Evolutionary conservation across 2,888 invertebrate species (phyloP), one percentile per base, ranked within the genome.

Genomic region (Tipula confusa): DNA sequence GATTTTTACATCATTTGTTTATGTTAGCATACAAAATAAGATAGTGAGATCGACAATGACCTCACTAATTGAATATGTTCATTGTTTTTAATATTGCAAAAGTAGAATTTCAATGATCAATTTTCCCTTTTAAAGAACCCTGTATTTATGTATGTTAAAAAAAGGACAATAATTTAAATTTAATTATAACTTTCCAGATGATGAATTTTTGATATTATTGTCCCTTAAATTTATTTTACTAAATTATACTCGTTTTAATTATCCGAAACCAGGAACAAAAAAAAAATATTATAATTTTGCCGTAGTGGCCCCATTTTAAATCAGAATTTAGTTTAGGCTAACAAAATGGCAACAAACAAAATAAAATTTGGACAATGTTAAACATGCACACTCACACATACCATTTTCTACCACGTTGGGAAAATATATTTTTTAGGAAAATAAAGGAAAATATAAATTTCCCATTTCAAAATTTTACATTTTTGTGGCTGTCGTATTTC

Each of bases 171-270:
- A 64, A 64, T 64, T 24, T 9, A 64, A 64, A 64, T 64, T 64
- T 64, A 64, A 64, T 64, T 64, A 64, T 64, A 24, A 64, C 64
- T 64, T 64, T 64, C 64, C 64, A 64, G 9, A 24, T 64, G 64
- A 64, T 64, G 64, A 64, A 64, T 64, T 64, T 64, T 64, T 64
- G 64, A 64, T 64, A 64, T n/a, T n/a, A n/a, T 18, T 7, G 64
- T 24, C 64, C 64, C 24, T 64, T 64, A 64, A 64, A 64, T 64
- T 64, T 64, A n/a, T n/a, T n/a, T n/a, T n/a, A 64, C 18, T 5
- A 31, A 64, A 64, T 64, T 64, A 24, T 24, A 11, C 24, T 64
- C 64, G 11, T 64, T 64, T 64, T 64, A 64, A 24, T 64, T 64
- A 64, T 9, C 1, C 24, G 24, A 64, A 11, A 24, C 24, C 24